Base-by-base conservation (phyloP, 2,113 vertebrate genomes). In the Scopus umbretta region DNA sequence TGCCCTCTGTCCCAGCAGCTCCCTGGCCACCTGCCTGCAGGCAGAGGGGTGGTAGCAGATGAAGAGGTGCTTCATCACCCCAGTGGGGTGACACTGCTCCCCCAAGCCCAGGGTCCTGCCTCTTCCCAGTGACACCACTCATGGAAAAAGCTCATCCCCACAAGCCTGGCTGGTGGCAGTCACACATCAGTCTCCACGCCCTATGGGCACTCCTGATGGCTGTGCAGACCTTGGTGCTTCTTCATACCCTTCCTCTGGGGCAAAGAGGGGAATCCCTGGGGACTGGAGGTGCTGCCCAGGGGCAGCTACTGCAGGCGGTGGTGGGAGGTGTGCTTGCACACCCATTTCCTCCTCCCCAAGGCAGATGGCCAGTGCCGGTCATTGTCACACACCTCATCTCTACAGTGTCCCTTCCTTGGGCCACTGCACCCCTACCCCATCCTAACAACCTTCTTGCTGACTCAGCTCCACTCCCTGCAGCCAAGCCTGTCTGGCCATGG, bases 1-100 rank as follows among this genome's bases (percentile, higher is more conserved):
- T 50, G 16, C 53, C 16, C 38, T 58, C 74, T 38, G 34, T 1
- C 80, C 87, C 23, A 20, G 53, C 62, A 88, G 62, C 94, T 96
- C 80, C 97, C 96, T 91, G 81, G 98, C 98, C 98, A 90, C 68
- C 97, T 90, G 56, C 96, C 97, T 95, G 92, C 92, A 96, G 96
- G 97, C 97, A 96, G 88, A 93, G 94, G 97, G 50, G 40, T 80
- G 96, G 98, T 96, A 98, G 98, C 93, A 97, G 98, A 97, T 97
- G 97, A 98, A 88, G 76, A 80, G 95, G 97, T 97, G 95, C 96
- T 93, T 93, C 86, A 26, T n/a, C n/a, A 30, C 45, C 22, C 81
- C 14, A 5, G 20, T 0, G 2, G 49, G 59, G 26, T 25, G 40
- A 47, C 1, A 0, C 34, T 2, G 8, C 22, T 66, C 29, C 74